A percentile compares a stretch with the other conserved stretches of the same genome.
Evolutionary conservation across 2,797 vertebrate genomes (phyloP).

Genomic region (Jordanella pulchra): DNA sequence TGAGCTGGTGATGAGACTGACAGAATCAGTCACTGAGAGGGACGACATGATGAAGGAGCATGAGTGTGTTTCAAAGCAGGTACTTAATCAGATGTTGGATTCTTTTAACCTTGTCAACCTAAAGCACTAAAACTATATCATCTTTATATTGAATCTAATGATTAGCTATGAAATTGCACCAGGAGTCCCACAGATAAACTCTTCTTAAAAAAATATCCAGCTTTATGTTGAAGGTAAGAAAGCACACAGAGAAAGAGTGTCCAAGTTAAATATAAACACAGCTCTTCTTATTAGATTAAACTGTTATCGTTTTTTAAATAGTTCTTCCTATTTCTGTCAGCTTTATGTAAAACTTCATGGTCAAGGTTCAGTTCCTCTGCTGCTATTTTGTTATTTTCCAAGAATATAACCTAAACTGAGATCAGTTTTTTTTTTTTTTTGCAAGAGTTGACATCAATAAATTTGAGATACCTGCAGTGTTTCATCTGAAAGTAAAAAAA

Average conservation of each 20-base stretch:
- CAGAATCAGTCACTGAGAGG: conserved; percentile 44
- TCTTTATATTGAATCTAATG: neutral
- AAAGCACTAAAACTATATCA: neutral
- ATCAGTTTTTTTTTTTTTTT: neutral
- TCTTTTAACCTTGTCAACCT: neutral
- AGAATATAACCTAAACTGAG: neutral
- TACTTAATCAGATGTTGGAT: conserved; percentile 31
- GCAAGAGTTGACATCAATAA: neutral
- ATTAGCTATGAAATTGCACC: neutral
- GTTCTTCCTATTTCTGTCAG: neutral
- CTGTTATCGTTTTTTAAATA: neutral
- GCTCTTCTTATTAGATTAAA: neutral
- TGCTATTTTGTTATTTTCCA: neutral
- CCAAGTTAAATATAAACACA: neutral
- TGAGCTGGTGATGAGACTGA: conserved; percentile 55
- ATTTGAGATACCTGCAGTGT: neutral
- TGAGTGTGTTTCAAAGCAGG: conserved; percentile 55
- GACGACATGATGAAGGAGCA: conserved; percentile 59
- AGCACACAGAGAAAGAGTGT: neutral
- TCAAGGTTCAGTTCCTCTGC: neutral
- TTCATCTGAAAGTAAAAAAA: neutral
- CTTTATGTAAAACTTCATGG: neutral
- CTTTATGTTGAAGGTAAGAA: neutral
- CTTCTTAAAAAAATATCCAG: neutral
- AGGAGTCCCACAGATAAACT: neutral